phyloP scores from a whole-genome alignment of 2,888 invertebrate genomes.

The Diloba caeruleocephala region DNA sequence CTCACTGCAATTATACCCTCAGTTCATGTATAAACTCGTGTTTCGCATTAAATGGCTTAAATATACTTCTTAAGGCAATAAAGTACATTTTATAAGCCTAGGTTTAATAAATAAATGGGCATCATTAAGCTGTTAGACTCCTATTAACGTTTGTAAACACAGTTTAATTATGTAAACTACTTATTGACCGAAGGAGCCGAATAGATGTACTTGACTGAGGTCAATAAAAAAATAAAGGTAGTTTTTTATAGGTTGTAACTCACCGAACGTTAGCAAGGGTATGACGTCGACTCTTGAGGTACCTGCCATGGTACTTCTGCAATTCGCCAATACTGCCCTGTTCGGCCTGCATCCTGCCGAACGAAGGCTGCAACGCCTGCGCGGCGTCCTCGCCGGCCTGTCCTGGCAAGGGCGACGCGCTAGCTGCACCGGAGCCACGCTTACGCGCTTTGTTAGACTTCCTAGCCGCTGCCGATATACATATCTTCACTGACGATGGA shows the following conservation, averaged over 20 bases:
- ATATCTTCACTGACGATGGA: constrained; percentile 90
- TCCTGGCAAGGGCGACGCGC: constrained; percentile 67
- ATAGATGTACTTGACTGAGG: background rate
- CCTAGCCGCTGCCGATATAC: constrained; percentile 87
- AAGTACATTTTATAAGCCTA: constrained; percentile 48
- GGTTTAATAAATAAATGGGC: constrained; percentile 47
- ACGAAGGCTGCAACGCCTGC: constrained; percentile 72
- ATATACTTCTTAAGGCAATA: constrained; percentile 42
- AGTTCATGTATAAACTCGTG: constrained; percentile 27
- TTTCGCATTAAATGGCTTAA: constrained; percentile 30
- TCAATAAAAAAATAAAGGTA: background rate
- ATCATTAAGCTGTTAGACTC: constrained; percentile 31
- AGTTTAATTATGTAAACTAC: constrained; percentile 15
- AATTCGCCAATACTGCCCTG: constrained; percentile 97
- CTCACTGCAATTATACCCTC: constrained; percentile 7
- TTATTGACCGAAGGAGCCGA: background rate
- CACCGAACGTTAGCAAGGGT: constrained; percentile 98
- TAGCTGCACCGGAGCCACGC: constrained; percentile 81
- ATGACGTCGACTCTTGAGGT: constrained; percentile 95
- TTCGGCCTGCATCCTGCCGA: constrained; percentile 96
- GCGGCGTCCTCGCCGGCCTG: constrained; percentile 75
- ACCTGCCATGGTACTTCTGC: constrained; percentile 95
- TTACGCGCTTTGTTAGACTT: constrained; percentile 87
- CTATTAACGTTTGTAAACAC: constrained; percentile 33
- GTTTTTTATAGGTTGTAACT: constrained; percentile 82